Evolutionary conservation across 2,888 invertebrate species (phyloP).

Genomic region (Pachymerium ferrugineum): DNA sequence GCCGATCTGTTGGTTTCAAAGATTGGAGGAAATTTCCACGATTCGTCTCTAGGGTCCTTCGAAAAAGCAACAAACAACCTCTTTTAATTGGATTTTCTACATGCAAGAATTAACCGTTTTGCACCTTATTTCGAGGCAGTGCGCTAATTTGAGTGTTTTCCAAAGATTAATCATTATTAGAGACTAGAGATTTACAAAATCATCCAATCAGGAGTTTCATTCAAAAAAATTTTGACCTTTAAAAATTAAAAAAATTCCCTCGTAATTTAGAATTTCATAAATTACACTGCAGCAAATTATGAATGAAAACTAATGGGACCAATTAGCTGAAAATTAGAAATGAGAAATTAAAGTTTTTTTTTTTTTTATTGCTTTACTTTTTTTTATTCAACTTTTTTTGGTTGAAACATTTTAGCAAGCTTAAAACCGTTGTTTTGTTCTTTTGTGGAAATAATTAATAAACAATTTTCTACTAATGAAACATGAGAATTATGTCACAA

Average conservation of each 20-base stretch:
- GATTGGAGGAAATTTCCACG: not conserved
- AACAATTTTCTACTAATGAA: not conserved
- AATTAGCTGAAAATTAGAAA: not conserved
- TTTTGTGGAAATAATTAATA: too few species aligned
- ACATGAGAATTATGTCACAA: slow-evolving; percentile 8
- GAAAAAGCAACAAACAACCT: not conserved
- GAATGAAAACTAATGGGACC: not conserved
- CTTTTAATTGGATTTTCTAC: not conserved
- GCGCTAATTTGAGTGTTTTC: too few species aligned
- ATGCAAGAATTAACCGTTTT: not conserved
- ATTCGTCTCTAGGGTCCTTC: not conserved
- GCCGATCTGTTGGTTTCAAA: not conserved
- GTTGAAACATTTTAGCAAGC: not conserved
- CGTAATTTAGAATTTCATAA: too few species aligned
- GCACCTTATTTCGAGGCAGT: too few species aligned
- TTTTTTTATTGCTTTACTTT: too few species aligned
- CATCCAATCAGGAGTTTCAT: too few species aligned
- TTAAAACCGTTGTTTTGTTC: too few species aligned
- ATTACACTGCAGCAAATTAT: not conserved
- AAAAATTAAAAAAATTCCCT: not conserved
- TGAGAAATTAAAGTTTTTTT: too few species aligned
- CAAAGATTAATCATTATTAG: too few species aligned
- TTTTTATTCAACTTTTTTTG: not conserved
- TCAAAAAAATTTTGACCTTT: not conserved
- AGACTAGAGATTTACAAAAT: too few species aligned